Percentiles rank a stretch among this genome's conserved stretches.
Conservation (phyloP, 2,888 invertebrate species). For the Hypercompe scribonia region DNA sequence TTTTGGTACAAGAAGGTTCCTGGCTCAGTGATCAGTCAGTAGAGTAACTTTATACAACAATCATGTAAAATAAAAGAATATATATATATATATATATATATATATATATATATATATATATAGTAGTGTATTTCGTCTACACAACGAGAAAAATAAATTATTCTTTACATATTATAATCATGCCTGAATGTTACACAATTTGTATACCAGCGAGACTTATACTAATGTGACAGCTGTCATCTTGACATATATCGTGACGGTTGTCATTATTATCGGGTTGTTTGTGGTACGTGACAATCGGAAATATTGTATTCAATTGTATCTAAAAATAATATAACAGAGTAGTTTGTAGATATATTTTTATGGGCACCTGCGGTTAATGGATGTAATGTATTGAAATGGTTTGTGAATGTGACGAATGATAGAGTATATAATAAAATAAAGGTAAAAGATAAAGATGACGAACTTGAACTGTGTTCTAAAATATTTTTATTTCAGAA, state of each 20-base stretch:
- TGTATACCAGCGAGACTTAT: slow-evolving; percentile 14
- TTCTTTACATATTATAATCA: not conserved
- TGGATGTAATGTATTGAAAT: too few relatives aligned
- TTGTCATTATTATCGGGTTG: slow-evolving; percentile 1
- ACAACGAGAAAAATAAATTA: not conserved
- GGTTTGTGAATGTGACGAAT: too few relatives aligned
- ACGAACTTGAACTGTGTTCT: too few relatives aligned
- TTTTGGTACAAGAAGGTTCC: too few relatives aligned
- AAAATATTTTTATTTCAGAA: too few relatives aligned
- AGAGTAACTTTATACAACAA: not conserved
- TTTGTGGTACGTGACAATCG: not conserved
- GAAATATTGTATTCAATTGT: not conserved
- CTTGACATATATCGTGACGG: slow-evolving; percentile 1
- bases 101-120: too few relatives aligned
- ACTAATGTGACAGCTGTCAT: slow-evolving; percentile 48
- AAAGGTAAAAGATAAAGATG: too few relatives aligned
- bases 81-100: too few relatives aligned
- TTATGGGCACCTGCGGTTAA: not conserved
- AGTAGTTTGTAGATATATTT: not conserved
- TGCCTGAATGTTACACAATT: not conserved
- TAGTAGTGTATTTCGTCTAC: not conserved
- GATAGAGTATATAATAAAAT: too few relatives aligned
- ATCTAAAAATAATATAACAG: not conserved
- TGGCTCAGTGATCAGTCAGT: not conserved
- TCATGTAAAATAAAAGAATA: not conserved